A percentile compares a stretch with the other conserved stretches of the same genome.
These are phyloP conservation scores for Lagenorhynchus albirostris DNA, from an alignment of 2,113 vertebrate species.

Conservation along the genomic window DNA sequence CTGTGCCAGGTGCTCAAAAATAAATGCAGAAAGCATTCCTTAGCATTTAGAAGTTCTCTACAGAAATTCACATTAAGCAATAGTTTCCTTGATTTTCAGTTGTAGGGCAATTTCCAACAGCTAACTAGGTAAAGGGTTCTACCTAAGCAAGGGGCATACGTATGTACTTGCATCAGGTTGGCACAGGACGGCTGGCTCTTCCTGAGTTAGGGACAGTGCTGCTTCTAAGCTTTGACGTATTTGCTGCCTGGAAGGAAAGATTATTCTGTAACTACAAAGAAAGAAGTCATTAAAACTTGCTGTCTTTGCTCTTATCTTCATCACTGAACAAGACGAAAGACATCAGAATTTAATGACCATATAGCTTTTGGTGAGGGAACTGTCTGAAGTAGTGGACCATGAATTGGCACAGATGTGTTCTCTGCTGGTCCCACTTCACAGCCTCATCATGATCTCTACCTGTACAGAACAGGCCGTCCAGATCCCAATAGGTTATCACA, in stretches of 20 bases:
- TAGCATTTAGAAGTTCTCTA: background rate
- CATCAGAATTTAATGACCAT: constrained; percentile 41
- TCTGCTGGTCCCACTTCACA: constrained; percentile 50
- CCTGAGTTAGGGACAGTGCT: background rate
- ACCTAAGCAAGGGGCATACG: background rate
- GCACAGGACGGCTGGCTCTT: background rate
- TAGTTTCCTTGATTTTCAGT: background rate
- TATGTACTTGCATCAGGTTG: no score
- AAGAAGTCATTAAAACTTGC: constrained; percentile 48
- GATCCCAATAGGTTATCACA: background rate
- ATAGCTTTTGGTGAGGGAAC: constrained; percentile 29
- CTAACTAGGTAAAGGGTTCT: background rate
- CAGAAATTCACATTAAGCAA: background rate
- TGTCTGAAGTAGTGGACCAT: constrained; percentile 57
- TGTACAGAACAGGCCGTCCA: background rate
- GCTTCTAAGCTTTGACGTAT: background rate
- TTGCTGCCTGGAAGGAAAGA: background rate
- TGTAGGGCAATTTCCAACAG: background rate
- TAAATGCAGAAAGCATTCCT: background rate
- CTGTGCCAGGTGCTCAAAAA: background rate
- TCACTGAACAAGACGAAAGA: constrained; percentile 11
- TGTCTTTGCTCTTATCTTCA: constrained; percentile 51
- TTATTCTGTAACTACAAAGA: background rate
- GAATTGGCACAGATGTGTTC: constrained; percentile 49
- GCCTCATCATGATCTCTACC: constrained; percentile 38